A percentile compares a stretch with the other conserved stretches of the same genome.
These are phyloP conservation scores for Polypedilum vanderplanki DNA, from an alignment of 1,140 invertebrate species.

Conservation along the genomic window DNA sequence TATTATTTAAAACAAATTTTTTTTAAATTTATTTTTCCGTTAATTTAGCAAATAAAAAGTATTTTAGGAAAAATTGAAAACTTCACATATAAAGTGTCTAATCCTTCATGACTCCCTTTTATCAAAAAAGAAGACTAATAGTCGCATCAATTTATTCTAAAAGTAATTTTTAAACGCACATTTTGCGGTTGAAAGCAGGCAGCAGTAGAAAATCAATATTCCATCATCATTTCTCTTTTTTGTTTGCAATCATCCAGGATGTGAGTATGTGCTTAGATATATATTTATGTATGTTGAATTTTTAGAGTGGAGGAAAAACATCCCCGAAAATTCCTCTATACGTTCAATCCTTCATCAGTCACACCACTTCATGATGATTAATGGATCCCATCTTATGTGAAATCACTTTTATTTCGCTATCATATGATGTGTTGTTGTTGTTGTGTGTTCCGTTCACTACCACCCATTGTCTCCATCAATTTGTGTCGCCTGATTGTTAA, in stretches of 20 bases:
- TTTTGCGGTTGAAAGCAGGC: background rate
- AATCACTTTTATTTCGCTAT: conserved; percentile 10
- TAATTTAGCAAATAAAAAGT: too few species aligned
- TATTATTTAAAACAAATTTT: too few species aligned
- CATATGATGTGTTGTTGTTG: conserved; percentile 4
- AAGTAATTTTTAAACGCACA: conserved; percentile 19
- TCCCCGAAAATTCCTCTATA: conserved; percentile 21
- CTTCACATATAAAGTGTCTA: too few species aligned
- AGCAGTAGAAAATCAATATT: conserved; percentile 19
- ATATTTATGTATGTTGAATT: too few species aligned
- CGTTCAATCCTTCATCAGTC: conserved; percentile 25
- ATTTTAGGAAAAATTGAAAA: too few species aligned
- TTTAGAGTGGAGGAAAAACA: conserved; percentile 11
- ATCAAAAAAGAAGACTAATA: conserved; percentile 6
- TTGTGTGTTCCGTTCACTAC: background rate
- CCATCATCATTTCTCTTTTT: conserved; percentile 26
- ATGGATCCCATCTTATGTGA: conserved; percentile 25
- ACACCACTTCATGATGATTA: conserved; percentile 22
- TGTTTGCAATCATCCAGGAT: conserved; percentile 22
- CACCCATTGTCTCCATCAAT: conserved; percentile 27
- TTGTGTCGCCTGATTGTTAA: conserved; percentile 17
- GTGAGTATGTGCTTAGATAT: background rate
- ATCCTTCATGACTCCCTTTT: background rate
- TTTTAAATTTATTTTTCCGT: too few species aligned
- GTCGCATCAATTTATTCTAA: background rate